These are phyloP conservation scores for Platanista minor DNA, from an alignment of 2,113 vertebrate genomes.

Conservation along the genomic window DNA sequence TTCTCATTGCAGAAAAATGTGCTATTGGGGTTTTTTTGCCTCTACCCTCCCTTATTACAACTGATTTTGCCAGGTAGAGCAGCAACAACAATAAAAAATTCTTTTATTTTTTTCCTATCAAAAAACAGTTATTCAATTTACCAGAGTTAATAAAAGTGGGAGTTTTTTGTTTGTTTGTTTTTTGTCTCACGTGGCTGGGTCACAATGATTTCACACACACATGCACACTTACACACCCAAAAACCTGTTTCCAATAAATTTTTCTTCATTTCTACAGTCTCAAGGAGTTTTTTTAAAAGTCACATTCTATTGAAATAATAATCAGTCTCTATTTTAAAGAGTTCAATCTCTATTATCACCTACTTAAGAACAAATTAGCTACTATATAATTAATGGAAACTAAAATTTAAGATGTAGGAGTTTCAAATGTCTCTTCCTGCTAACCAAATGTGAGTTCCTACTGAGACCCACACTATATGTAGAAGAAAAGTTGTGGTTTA, in stretches of 20 bases:
- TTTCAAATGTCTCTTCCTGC: background rate
- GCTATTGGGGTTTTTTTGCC: background rate
- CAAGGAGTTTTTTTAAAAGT: background rate
- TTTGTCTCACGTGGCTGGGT: background rate
- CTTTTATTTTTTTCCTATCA: background rate
- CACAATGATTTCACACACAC: background rate
- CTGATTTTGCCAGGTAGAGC: background rate
- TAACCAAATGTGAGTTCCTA: slow-evolving; percentile 11
- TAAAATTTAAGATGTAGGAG: background rate
- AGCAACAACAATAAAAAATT: background rate
- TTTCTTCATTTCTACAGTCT: slow-evolving; percentile 10
- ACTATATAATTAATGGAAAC: background rate
- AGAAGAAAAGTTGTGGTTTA: background rate
- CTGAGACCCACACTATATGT: background rate
- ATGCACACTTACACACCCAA: background rate
- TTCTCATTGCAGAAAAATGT: background rate
- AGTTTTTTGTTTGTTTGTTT: background rate
- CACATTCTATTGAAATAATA: slow-evolving; percentile 5
- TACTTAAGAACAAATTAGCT: slow-evolving; percentile 17
- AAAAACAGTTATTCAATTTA: background rate
- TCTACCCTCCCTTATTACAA: background rate
- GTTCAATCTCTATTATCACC: slow-evolving; percentile 24
- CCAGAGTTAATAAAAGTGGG: background rate
- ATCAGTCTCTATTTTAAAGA: slow-evolving; percentile 43
- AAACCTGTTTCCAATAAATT: background rate